Base-by-base conservation (phyloP, 2,797 vertebrate species). In the Leptatherina wallacei region DNA sequence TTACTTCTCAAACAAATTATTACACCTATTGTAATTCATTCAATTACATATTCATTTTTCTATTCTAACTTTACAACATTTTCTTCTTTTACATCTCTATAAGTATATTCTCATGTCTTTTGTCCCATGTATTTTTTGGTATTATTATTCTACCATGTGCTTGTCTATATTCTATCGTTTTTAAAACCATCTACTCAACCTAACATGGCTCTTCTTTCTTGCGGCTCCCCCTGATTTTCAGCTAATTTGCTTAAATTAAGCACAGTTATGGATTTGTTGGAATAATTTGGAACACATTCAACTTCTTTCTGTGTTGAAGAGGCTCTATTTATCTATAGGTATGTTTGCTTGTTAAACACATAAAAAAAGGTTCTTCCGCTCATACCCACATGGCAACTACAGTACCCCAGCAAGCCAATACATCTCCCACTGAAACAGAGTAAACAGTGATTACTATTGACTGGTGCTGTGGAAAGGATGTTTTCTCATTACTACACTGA, bases 391-490 rank as follows among this genome's bases (percentile, higher is more conserved):
- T 78, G 66, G 84, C 78, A 77, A 65, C 77, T 88, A 88, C 87
- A 88, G 84, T 77, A 63, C 52, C 55, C 52, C 78, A 69, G 78
- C 30, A 55, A 79, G 68, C 85, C 68, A 63, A 83, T 85, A 83
- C 74, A 86, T 89, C 74, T 93, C 87, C 84, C 87, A 73, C 76
- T 75, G 87, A 85, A 91, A 90, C 79, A 82, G 80, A 89, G 96
- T 96, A 96, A 97, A 98, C 97, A 98, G 96, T 98, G 97, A 98
- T 99, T 97, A 96, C 96, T 99, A 99, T 99, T 96, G 98, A 99
- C 97, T 97, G 96, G 95, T 96, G 96, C 96, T 96, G 96, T 96
- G 93, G 94, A 95, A 94, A 96, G 96, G 96, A 98, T 96, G 96
- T 95, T 96, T 97, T 95, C 96, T 97, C 97, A 97, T 98, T 99